phyloP scores from a whole-genome alignment of 2,113 vertebrate genomes.

The Mohoua ochrocephala region DNA sequence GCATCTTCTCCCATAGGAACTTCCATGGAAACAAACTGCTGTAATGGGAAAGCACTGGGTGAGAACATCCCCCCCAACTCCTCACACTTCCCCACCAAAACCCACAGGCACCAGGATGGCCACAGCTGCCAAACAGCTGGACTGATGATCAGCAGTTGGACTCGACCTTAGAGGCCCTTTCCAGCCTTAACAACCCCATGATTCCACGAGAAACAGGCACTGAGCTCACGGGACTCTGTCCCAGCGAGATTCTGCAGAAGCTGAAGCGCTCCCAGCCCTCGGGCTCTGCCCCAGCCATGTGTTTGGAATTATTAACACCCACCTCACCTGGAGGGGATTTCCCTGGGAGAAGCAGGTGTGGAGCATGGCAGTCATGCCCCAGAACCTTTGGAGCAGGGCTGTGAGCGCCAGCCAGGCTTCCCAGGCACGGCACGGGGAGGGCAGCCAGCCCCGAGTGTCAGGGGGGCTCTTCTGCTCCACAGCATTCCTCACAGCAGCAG shows the following conservation, averaged over 20 bases:
- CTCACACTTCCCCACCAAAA: accelerated
- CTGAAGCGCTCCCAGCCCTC: background rate
- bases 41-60: accelerated
- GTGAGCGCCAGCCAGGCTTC: background rate
- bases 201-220: accelerated
- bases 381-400: background rate
- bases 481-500: background rate
- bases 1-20: background rate
- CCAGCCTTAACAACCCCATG: accelerated
- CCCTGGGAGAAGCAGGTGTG: background rate
- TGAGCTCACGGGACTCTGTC: accelerated
- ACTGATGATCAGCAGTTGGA: accelerated
- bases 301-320: background rate
- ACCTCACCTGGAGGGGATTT: background rate
- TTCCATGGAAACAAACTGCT: background rate
- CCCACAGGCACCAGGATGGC: accelerated
- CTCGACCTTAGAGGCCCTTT: background rate
- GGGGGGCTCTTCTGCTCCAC: background rate
- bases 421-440: accelerated
- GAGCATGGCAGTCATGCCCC: background rate
- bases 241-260: background rate
- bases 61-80: background rate
- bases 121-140: background rate
- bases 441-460: background rate
- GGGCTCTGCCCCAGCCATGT: accelerated